Evolutionary conservation across 2,113 vertebrate genomes (phyloP), one percentile per base, ranked within the genome.

Genomic region (Pan paniscus): DNA sequence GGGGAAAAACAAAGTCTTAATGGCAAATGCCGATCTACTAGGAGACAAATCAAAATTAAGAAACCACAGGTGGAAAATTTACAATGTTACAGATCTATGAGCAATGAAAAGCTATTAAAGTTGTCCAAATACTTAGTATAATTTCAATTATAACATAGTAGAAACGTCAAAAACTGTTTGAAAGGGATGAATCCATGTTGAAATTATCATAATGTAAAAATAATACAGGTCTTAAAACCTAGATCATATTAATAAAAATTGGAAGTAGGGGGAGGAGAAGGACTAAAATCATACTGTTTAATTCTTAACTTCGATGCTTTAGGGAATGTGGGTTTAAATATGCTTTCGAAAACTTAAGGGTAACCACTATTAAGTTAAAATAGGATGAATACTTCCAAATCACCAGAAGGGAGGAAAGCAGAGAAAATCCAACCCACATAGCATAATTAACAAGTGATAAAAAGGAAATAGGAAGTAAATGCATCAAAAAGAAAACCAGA

Each of bases 11-110:
- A 20, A 5, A 17, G 38, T 67, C 93, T 91, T 73, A 81, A 95
- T 18, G 50, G 50, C 1, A 17, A 90, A 82, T 43, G 78, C 72
- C 61, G 55, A 92, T 72, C 48, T 70, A 57, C 61, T 43, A 92
- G 73, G 85, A 93, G 50, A 85, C 38, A 90, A 67, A 85, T 48
- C 25, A 93, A 93, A 96, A 96, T 90, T 20, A 72, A 94, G 84
- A 90, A 50, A 22, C 43, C 18, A 38, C 50, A 83, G 73, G 90
- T 84, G 50, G 67, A 4, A 46, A 92, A 75, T 83, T 9, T 59
- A 35, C 35, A 59, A 20, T 5, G 20, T 64, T 38, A 75, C n/a
- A 52, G 40, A 73, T 14, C 59, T 11, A 9, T 9, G 85, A 96
- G 30, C 40, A 18, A 40, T 12, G 76, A 73, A 48, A 57, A 90